A percentile compares a stretch with the other conserved stretches of the same genome.
These are phyloP conservation scores for Oenanthe oenanthe DNA, from an alignment of 2,113 vertebrate genomes.

Conservation along the genomic window DNA sequence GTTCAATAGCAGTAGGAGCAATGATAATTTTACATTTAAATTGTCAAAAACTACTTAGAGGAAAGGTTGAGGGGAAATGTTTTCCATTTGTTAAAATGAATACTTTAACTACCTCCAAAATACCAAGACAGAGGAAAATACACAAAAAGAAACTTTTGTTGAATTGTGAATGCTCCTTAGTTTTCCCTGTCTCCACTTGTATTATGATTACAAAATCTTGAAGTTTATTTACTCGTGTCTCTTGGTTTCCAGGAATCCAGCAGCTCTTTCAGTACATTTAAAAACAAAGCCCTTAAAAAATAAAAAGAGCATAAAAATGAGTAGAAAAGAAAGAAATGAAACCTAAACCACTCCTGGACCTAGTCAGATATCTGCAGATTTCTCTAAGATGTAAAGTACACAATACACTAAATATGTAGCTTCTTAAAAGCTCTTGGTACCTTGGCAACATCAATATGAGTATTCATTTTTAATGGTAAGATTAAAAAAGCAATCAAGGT, in stretches of 20 bases:
- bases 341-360: background rate
- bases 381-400: background rate
- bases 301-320: background rate
- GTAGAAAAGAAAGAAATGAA: background rate
- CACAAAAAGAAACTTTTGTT: background rate
- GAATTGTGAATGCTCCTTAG: background rate
- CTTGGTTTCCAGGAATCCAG: background rate
- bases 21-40: background rate
- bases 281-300: background rate
- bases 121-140: background rate
- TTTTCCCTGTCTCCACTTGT: background rate
- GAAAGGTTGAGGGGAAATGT: background rate
- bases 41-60: background rate
- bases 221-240: background rate
- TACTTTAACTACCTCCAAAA: background rate
- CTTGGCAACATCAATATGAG: background rate
- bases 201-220: background rate
- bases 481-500: constrained; percentile 6
- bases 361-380: background rate
- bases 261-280: background rate
- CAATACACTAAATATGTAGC: background rate
- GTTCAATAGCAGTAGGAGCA: background rate
- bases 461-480: background rate
- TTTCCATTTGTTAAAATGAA: background rate
- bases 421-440: background rate